Conservation (phyloP, 2,888 invertebrate genomes). For the Pemphredon lugubris region DNA sequence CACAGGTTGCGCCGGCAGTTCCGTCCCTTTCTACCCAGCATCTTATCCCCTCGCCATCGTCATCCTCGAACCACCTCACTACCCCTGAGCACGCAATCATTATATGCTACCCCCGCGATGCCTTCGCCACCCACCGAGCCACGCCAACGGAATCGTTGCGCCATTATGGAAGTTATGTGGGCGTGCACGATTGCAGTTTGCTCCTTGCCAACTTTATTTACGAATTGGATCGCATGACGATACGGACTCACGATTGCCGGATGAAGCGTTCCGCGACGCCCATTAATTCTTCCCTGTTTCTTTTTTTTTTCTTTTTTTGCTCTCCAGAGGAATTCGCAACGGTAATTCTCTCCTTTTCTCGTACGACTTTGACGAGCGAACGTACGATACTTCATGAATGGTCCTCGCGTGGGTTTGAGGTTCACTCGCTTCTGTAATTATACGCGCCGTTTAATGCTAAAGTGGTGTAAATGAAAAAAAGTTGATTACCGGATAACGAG, state of each 20-base stretch:
- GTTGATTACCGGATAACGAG: too few species aligned
- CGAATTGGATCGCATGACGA: slow-evolving; percentile 75
- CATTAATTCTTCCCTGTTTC: too few species aligned
- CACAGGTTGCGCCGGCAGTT: slow-evolving; percentile 30
- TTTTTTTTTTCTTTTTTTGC: neutral
- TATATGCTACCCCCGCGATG: slow-evolving; percentile 68
- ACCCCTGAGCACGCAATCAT: slow-evolving; percentile 78
- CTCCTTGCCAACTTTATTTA: slow-evolving; percentile 79
- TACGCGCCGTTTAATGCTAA: too few species aligned
- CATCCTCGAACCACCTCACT: slow-evolving; percentile 71
- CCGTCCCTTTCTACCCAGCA: slow-evolving; percentile 31
- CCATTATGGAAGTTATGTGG: slow-evolving; percentile 79
- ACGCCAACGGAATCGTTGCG: slow-evolving; percentile 75
- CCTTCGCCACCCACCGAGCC: slow-evolving; percentile 57
- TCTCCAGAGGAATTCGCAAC: neutral
- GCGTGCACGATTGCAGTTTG: slow-evolving; percentile 78
- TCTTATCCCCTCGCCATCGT: slow-evolving; percentile 56
- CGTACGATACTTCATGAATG: too few species aligned
- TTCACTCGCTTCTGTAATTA: too few species aligned
- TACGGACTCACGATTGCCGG: slow-evolving; percentile 39
- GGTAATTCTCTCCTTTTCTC: too few species aligned
- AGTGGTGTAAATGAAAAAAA: too few species aligned
- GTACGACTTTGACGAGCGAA: too few species aligned
- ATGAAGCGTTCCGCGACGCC: slow-evolving; percentile 24
- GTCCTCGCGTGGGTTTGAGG: too few species aligned